Evolutionary conservation across 2,797 vertebrate genomes (phyloP).

Genomic region (Sphenopsis melanotis): DNA sequence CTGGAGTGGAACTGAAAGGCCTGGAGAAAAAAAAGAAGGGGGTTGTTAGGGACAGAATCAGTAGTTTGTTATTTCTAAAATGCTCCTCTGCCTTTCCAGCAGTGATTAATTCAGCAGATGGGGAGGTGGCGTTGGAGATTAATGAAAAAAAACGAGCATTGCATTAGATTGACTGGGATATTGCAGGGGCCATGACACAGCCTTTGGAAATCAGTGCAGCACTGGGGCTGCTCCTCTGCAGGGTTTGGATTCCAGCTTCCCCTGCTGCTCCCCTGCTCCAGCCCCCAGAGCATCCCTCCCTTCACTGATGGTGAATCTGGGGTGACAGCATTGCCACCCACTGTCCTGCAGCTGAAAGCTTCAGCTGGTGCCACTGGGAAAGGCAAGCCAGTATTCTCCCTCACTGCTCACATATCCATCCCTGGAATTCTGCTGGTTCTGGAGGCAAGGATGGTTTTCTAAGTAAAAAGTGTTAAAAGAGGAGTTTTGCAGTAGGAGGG

Average conservation of each 20-base stretch:
- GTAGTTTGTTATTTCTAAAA: slow-evolving; percentile 3
- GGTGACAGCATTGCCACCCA: neutral
- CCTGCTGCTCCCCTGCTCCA: neutral
- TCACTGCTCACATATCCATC: neutral
- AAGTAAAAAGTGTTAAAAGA: neutral
- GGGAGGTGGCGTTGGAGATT: neutral
- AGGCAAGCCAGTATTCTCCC: neutral
- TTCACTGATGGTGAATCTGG: neutral
- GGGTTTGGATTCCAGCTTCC: neutral
- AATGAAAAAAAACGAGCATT: neutral
- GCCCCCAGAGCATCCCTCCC: neutral
- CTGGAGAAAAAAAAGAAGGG: neutral
- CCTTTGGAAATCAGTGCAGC: neutral
- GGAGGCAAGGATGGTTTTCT: neutral
- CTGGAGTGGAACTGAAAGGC: neutral
- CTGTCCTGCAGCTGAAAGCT: neutral
- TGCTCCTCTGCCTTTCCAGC: neutral
- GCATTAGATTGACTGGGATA: neutral
- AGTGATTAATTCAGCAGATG: slow-evolving; percentile 28
- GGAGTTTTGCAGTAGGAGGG: neutral
- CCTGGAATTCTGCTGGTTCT: neutral
- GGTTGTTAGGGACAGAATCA: neutral
- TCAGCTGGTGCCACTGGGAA: neutral
- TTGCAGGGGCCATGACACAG: neutral
- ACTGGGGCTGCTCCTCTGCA: accelerated